A percentile compares a stretch with the other conserved stretches of the same genome.
These are phyloP conservation scores for Mimas tiliae DNA, from an alignment of 2,888 invertebrate species.

Conservation along the genomic window DNA sequence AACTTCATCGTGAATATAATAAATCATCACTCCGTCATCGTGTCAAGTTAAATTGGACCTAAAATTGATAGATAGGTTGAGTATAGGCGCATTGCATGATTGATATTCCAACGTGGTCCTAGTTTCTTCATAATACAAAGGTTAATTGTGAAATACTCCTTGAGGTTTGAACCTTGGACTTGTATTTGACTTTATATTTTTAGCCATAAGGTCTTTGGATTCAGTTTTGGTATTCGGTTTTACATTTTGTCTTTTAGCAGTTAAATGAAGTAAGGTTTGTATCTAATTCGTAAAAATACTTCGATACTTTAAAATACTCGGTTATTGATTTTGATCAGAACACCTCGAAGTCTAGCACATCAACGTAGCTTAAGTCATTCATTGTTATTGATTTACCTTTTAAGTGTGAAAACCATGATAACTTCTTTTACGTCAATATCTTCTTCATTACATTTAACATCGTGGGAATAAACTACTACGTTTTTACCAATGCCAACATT, in stretches of 20 bases:
- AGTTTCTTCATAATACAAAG: constrained; percentile 17
- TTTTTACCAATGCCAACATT: background rate
- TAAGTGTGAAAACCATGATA: too few species aligned
- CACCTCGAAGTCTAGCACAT: too few species aligned
- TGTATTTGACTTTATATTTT: background rate
- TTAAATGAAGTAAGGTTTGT: background rate
- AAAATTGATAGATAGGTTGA: constrained; percentile 6
- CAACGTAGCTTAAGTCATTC: too few species aligned
- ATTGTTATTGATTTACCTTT: too few species aligned
- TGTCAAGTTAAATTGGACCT: constrained; percentile 12
- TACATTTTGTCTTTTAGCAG: background rate
- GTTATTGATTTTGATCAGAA: too few species aligned
- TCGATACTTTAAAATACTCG: too few species aligned
- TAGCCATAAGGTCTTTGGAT: background rate
- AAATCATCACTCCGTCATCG: constrained; percentile 8
- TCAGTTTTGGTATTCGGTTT: background rate
- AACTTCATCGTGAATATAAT: constrained; percentile 6
- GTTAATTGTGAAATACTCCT: constrained; percentile 21
- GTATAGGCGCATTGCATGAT: constrained; percentile 9
- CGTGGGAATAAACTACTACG: background rate
- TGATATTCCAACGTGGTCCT: constrained; percentile 9
- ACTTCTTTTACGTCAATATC: too few species aligned
- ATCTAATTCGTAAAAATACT: background rate
- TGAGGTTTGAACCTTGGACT: constrained; percentile 17
- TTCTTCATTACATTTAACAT: too few species aligned